These are phyloP conservation scores for Malurus splendens DNA, from an alignment of 2,797 vertebrate genomes.

Conservation along the genomic window DNA sequence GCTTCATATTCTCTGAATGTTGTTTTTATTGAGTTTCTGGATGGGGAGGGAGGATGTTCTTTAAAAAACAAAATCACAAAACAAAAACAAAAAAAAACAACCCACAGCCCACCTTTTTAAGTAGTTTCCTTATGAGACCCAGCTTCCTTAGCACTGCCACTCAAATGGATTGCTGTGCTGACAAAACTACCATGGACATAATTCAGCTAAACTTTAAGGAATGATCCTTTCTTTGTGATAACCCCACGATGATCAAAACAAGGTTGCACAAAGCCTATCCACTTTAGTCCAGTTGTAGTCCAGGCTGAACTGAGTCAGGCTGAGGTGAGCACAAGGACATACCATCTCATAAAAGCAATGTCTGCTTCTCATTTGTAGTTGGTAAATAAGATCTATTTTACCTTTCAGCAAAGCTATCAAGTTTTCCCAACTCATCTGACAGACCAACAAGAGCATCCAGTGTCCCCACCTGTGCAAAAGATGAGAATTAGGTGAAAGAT, in stretches of 20 bases:
- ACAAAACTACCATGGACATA: not conserved
- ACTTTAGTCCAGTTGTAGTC: not conserved
- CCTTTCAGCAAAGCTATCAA: conserved; percentile 89
- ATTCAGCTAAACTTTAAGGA: not conserved
- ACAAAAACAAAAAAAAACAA: not conserved
- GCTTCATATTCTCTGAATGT: not conserved
- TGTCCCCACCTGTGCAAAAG: conserved; percentile 84
- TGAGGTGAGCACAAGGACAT: conserved; percentile 44
- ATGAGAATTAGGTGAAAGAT: conserved; percentile 38
- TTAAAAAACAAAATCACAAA: not conserved
- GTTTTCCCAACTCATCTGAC: conserved; percentile 88
- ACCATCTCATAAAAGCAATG: conserved; percentile 54
- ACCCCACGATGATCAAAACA: not conserved
- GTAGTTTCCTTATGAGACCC: not conserved
- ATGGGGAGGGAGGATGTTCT: not conserved
- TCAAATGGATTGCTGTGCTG: not conserved
- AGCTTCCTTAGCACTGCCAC: not conserved
- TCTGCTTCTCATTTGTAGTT: conserved; percentile 56
- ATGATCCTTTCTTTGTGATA: not conserved
- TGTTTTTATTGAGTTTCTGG: not conserved
- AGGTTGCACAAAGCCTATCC: not conserved
- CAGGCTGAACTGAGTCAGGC: not conserved
- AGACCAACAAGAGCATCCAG: conserved; percentile 88
- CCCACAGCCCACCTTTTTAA: not conserved
- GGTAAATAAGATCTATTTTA: conserved; percentile 79